phyloP scores from a whole-genome alignment of 30 jellyfish, hydroid and myxozoan species.

The Chrysaora quinquecirrha region DNA sequence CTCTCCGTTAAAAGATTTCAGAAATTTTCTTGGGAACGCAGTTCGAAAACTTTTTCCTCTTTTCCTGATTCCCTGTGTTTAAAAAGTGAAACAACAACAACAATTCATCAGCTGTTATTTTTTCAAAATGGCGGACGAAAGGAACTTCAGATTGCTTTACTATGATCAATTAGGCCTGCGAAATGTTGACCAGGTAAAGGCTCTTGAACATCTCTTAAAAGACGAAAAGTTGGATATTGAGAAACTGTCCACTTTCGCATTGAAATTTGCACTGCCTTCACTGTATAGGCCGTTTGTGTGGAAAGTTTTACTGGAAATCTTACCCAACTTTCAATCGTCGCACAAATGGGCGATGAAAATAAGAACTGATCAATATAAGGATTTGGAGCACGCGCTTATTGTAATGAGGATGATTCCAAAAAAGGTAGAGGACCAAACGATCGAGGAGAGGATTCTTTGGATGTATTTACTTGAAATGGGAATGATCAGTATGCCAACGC shows the following conservation, averaged over 20 bases:
- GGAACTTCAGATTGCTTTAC: conserved; percentile 87
- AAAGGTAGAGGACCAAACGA: conserved; percentile 22
- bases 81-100: neutral
- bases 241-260: conserved; percentile 79
- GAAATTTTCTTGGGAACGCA: too few species aligned
- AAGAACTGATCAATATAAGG: conserved; percentile 75
- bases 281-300: conserved; percentile 85
- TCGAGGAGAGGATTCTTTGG: conserved; percentile 69
- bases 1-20: too few species aligned
- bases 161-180: conserved; percentile 93
- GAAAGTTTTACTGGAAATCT: conserved; percentile 81
- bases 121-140: conserved; percentile 73
- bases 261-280: conserved; percentile 78
- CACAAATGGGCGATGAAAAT: conserved; percentile 53
- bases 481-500: conserved; percentile 75
- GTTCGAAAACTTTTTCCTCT: too few species aligned
- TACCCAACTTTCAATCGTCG: conserved; percentile 74
- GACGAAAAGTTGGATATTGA: conserved; percentile 82
- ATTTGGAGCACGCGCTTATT: conserved; percentile 67
- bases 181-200: conserved; percentile 93
- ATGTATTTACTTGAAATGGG: conserved; percentile 90
- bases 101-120: neutral
- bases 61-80: neutral
- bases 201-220: conserved; percentile 77
- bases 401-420: conserved; percentile 78